Percentiles rank a stretch among this genome's conserved stretches.
These are phyloP conservation scores for Barnardius zonarius DNA, from an alignment of 2,113 vertebrate genomes.

Conservation along the genomic window DNA sequence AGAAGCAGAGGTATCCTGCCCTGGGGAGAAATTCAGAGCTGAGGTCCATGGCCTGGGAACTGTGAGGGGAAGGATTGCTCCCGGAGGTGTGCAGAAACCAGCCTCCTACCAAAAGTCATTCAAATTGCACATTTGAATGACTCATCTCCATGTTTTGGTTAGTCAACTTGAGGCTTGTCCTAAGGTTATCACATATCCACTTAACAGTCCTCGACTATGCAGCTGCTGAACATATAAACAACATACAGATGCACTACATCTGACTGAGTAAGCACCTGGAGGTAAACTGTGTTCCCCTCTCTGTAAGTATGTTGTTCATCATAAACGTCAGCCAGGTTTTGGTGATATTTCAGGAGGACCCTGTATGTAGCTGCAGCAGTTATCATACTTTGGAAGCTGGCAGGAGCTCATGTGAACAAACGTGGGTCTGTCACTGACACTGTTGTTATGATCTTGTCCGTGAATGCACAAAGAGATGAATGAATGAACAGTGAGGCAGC, in stretches of 20 bases:
- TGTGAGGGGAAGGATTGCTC: rapidly evolving
- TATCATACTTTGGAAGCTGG: neutral
- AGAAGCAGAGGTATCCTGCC: neutral
- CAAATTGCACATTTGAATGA: neutral
- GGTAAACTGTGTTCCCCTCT: neutral
- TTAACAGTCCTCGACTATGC: neutral
- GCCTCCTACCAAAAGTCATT: neutral
- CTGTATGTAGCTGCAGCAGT: neutral
- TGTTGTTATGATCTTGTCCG: neutral
- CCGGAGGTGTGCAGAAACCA: rapidly evolving
- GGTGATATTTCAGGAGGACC: neutral
- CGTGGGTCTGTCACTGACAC: neutral
- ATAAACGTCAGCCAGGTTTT: neutral
- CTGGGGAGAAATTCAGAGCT: neutral
- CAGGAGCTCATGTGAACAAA: neutral
- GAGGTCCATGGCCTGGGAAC: rapidly evolving
- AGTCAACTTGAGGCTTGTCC: neutral
- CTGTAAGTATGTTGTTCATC: neutral
- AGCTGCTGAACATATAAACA: neutral
- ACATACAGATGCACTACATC: neutral
- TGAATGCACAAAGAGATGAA: neutral
- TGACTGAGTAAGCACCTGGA: neutral
- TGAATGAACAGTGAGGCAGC: neutral
- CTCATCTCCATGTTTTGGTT: neutral
- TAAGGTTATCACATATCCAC: neutral